Evolutionary conservation across 2,888 invertebrate genomes (phyloP), one percentile per base, ranked within the genome.

Genomic region (Coleophora flavipennella): DNA sequence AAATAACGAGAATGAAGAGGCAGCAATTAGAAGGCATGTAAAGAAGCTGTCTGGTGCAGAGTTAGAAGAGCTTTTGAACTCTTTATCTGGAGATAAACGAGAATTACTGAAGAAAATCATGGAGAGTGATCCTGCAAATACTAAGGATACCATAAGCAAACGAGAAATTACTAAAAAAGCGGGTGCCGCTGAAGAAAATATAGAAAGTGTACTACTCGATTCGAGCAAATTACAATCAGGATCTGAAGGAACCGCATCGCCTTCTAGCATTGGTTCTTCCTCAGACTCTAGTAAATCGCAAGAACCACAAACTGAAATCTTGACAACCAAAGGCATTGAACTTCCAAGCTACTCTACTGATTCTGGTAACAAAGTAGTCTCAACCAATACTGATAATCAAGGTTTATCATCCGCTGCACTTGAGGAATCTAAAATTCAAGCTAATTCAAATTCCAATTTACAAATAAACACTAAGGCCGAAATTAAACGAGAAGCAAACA

Each of bases 151-250:
- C 29, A 48, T 75, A 13, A 75, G 63, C 46, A 84, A 84, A 60
- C 63, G 83, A 45, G 84, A 83, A 67, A 81, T 81, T 38, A 80
- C 76, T 6, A 83, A 83, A 44, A 84, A 83, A 56, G 73, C 75
- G 14, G 77, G 67, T 6, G 77, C 77, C 27, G 63, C 71, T 13
- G 77, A 78, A 50, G 75, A 75, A 49, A 75, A 66, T 48, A 56
- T 71, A n/a, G 76, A 78, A 40, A 65, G 57, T 48, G 58, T 59
- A 13, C 62, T 65, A 38, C 62, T 67, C n/a, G 78, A 80, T 48
- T 53, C 67, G 7, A 71, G 55, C 51, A 76, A 78, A 60, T 29
- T 57, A 13, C 69, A 56, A 40, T 59, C 64, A 28, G 66, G 62
- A 41, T 46, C 57, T n/a, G 29, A 29, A 29, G n/a, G n/a, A 28